phyloP scores from a whole-genome alignment of 1,140 invertebrate species.

The Mamestra configurata region DNA sequence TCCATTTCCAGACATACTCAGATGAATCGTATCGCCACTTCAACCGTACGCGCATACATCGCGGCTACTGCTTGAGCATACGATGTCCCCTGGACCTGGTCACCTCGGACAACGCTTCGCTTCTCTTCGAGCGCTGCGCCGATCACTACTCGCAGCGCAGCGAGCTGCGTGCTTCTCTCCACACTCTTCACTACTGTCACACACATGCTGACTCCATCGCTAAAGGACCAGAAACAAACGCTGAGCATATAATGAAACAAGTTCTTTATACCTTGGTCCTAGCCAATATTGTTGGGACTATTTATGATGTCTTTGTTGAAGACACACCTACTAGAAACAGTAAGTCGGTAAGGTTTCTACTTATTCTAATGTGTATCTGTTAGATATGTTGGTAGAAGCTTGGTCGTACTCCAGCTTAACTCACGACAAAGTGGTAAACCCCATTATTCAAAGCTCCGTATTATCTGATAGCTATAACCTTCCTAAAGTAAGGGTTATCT shows the following conservation, averaged over 20 bases:
- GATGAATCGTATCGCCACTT: slow-evolving; percentile 29
- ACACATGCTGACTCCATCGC: slow-evolving; percentile 13
- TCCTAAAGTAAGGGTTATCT: too few relatives aligned
- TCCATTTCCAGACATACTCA: slow-evolving; percentile 28
- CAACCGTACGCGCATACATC: slow-evolving; percentile 38
- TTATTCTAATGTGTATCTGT: too few relatives aligned
- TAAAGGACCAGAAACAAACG: neutral
- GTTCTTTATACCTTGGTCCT: slow-evolving; percentile 34
- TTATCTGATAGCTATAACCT: too few relatives aligned
- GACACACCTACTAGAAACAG: slow-evolving; percentile 24
- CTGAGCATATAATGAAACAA: slow-evolving; percentile 32
- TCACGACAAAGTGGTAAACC: too few relatives aligned
- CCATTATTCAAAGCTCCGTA: too few relatives aligned
- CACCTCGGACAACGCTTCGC: neutral
- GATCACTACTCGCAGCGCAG: slow-evolving; percentile 1
- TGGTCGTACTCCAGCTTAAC: too few relatives aligned
- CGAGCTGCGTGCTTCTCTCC: slow-evolving; percentile 23
- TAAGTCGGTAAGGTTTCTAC: slow-evolving; percentile 33
- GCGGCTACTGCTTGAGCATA: slow-evolving; percentile 48
- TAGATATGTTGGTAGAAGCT: too few relatives aligned
- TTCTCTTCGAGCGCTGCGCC: slow-evolving; percentile 48
- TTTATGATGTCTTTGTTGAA: slow-evolving; percentile 32
- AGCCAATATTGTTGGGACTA: slow-evolving; percentile 52
- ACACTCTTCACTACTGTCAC: slow-evolving; percentile 45
- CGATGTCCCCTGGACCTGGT: slow-evolving; percentile 7